Base-by-base conservation (phyloP, 2,113 vertebrate species). In the Tyrannus savana region DNA sequence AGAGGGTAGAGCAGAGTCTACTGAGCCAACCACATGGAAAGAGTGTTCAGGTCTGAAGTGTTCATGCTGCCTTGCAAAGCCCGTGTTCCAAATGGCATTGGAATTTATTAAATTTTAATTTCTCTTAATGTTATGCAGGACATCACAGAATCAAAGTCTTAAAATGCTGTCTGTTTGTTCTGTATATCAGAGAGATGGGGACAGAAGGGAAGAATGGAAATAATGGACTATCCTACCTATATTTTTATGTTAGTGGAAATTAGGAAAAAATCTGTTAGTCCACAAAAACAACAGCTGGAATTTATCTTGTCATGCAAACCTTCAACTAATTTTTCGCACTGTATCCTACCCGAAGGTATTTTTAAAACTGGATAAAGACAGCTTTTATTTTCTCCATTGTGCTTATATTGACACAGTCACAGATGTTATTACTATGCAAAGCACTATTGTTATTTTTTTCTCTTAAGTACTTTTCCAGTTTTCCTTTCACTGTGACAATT, bases 311-410 rank as follows among this genome's bases (percentile, higher is more conserved):
- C 64, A 31, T 66, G 28, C 49, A 23, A 75, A 56, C 31, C 89
- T 79, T 81, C 69, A 56, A 66, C 87, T 89, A 13, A 3, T 73
- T 87, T 94, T 87, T 58, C 41, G 72, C 66, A 8, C 60, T 49
- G 27, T 28, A 9, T 95, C 56, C 86, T 56, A 75, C 86, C 59
- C 35, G 12, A 79, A 87, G 74, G 89, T 95, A 60, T 93, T 95
- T 94, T 73, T 79, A 49, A 66, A 78, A 39, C 66, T 67, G 84
- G 67, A 53, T 2, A 4, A 21, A 68, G 25, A 22, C 49, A 79
- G 46, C 46, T 75, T 62, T 49, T 46, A 15, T 37, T 89, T 58
- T 64, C 47, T 76, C n/a, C 16, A 13, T 62, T 85, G 44, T 73
- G 62, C 81, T 59, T 69, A 0, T 6, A 56, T 19, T 78, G 74